Base-by-base conservation (phyloP, 2,888 invertebrate species). In the Eucera pruinosa region DNA sequence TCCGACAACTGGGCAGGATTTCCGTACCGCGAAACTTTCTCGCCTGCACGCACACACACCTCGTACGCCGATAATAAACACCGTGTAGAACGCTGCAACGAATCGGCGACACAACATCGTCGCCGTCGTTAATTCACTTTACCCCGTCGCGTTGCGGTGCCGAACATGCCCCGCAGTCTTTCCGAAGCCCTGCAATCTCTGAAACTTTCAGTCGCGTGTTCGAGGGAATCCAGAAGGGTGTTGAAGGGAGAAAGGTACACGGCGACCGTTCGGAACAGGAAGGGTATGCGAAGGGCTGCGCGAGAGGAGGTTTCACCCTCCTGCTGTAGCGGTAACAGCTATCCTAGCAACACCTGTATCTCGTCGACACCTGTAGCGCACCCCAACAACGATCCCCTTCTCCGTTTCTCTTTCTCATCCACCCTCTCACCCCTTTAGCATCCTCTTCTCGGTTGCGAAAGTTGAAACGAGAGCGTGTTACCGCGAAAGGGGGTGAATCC, bases 281-380 rank as follows among this genome's bases (percentile, higher is more conserved):
- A 39, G 41, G 27, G 61, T 62, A 33, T 47, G 47, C 27, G 23
- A 52, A 58, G 58, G 60, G 43, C 39, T 36, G 62, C 60, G 52
- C 55, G 69, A 54, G 76, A 58, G 45, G 48, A 68, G 61, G 58
- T 58, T 74, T 41, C 69, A 75, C 67, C 77, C 78, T 71, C 66
- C 64, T 55, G 69, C 43, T 54, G 23, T 39, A 54, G 54, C 75
- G 68, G 77, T 77, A 85, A 83, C 81, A 78, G 66, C 78, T 70
- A 81, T 83, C 81, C 84, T 83, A 72, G 79, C 81, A 84, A 85
- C 89, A 91, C 89, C 90, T 89, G 90, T 90, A 90, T 89, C 87
- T 86, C 89, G 89, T 91, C 88, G 89, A 90, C 91, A 91, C 91
- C 91, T 91, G 91, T 91, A 90, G 91, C 90, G 83, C 86, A 87